Percentiles rank a stretch among this genome's conserved stretches.
These are phyloP conservation scores for Gyrodactylus bullatarudis DNA, from an alignment of 1,140 invertebrate genomes.

Conservation along the genomic window DNA sequence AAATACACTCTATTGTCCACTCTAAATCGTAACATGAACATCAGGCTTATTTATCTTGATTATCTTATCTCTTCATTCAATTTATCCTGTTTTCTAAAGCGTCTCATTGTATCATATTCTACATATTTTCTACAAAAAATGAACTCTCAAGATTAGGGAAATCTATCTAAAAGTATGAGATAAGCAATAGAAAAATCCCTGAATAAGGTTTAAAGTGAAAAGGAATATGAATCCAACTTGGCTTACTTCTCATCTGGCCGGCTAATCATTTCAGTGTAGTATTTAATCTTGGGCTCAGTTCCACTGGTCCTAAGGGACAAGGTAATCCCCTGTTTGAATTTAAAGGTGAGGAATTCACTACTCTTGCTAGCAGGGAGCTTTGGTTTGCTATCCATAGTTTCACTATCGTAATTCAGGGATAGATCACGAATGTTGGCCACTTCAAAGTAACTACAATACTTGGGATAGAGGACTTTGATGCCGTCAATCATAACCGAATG, in stretches of 20 bases:
- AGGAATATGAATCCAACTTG: conserved; percentile 7
- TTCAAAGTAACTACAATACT: conserved; percentile 28
- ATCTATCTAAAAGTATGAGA: no score
- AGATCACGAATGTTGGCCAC: conserved; percentile 46
- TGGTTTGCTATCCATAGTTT: conserved; percentile 20
- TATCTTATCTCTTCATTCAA: no score
- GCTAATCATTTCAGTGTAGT: conserved; percentile 38
- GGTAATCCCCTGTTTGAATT: conserved; percentile 16
- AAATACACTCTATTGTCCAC: no score
- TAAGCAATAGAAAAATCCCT: no score
- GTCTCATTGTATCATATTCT: no score
- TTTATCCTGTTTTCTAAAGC: no score
- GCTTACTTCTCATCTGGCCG: conserved; percentile 4
- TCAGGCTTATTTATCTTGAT: no score
- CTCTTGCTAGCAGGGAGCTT: conserved; percentile 11
- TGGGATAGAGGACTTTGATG: conserved; percentile 13
- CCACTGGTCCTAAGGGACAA: conserved; percentile 69
- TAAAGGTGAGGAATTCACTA: conserved; percentile 3
- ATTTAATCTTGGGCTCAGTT: conserved; percentile 92
- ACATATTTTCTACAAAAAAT: no score
- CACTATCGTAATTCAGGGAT: conserved; percentile 48
- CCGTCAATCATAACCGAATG: neutral
- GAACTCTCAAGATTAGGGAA: no score
- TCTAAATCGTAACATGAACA: no score
- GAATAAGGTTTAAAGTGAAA: neutral